phyloP scores from a whole-genome alignment of 2,113 vertebrate genomes.

The Sardina pilchardus region DNA sequence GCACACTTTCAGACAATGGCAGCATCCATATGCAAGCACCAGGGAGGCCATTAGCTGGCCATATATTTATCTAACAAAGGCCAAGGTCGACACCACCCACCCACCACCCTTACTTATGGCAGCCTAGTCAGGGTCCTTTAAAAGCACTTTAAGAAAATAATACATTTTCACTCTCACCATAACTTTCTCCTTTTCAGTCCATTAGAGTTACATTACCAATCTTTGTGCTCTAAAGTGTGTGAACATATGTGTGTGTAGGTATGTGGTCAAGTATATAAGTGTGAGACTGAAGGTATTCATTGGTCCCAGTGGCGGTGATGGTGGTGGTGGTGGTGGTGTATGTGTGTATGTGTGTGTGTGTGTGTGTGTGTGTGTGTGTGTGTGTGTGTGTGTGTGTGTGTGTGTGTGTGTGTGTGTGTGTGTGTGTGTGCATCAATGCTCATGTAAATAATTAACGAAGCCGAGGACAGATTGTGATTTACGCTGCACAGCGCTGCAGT shows the following conservation, averaged over 20 bases:
- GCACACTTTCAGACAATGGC: background rate
- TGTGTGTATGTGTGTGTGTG: background rate
- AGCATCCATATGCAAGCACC: background rate
- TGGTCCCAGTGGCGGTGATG: no score
- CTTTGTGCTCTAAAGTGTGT: background rate
- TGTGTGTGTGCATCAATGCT: slow-evolving; percentile 33
- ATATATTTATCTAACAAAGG: slow-evolving; percentile 6
- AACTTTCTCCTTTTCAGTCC: background rate
- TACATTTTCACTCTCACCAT: background rate
- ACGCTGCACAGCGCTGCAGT: slow-evolving; percentile 57
- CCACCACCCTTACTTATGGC: background rate
- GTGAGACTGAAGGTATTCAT: background rate
- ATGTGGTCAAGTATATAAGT: background rate
- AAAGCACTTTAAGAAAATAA: background rate
- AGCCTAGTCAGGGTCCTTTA: background rate
- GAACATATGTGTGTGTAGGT: background rate
- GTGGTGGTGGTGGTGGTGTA: background rate
- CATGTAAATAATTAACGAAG: slow-evolving; percentile 52
- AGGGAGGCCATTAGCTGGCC: background rate
- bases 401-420: background rate
- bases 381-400: slow-evolving; percentile 1
- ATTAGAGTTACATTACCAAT: background rate
- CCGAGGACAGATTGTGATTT: slow-evolving; percentile 66
- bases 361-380: background rate
- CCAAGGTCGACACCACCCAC: background rate